phyloP scores from a whole-genome alignment of 2,888 invertebrate genomes.

The Morpho helenor region DNA sequence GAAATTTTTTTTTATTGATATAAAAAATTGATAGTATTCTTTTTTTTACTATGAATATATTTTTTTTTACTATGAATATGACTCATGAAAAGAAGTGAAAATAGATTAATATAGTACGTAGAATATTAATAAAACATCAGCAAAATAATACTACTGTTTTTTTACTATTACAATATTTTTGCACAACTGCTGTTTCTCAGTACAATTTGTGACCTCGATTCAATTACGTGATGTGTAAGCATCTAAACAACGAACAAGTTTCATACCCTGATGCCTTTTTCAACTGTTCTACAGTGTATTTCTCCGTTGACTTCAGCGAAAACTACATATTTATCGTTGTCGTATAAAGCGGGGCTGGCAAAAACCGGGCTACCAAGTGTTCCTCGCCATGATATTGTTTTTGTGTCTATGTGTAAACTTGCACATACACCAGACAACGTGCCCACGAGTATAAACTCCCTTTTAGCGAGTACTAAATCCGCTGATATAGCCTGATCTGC shows the following conservation, averaged over 20 bases:
- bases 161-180: no score
- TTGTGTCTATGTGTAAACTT: slow-evolving; percentile 67
- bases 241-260: no score
- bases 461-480: slow-evolving; percentile 59
- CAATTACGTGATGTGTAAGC: no score
- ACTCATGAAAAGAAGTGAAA: no score
- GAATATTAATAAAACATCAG: slow-evolving; percentile 9
- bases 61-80: no score
- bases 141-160: no score
- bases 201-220: no score
- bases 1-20: no score
- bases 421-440: slow-evolving; percentile 80
- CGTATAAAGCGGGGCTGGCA: slow-evolving; percentile 79
- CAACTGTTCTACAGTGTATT: slow-evolving; percentile 73
- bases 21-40: no score
- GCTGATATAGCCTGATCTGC: slow-evolving; percentile 70
- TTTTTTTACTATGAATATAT: no score
- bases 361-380: slow-evolving; percentile 82
- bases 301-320: slow-evolving; percentile 78
- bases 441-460: slow-evolving; percentile 64
- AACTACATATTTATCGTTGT: slow-evolving; percentile 73
- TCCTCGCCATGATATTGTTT: slow-evolving; percentile 80
- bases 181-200: no score
- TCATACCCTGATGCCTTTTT: slow-evolving; percentile 71
- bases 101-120: background rate